A percentile compares a stretch with the other conserved stretches of the same genome.
phyloP scores from a whole-genome alignment of 2,113 vertebrate species.

The Dryoscopus gambensis region DNA sequence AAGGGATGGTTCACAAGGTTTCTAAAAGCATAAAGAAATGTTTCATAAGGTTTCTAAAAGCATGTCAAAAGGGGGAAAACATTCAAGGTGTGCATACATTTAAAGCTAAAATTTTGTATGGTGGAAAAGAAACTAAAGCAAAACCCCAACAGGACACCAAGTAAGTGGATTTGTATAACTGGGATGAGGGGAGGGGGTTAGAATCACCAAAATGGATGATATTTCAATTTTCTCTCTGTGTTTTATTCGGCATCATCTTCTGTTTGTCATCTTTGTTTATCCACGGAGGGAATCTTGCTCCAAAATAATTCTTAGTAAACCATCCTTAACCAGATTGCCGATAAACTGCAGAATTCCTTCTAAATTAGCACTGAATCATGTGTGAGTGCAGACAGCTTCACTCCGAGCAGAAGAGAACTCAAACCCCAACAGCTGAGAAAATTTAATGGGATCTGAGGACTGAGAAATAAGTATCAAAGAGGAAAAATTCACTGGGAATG shows the following conservation, averaged over 20 bases:
- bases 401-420: neutral
- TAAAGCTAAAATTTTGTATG: neutral
- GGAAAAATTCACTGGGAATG: neutral
- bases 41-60: neutral
- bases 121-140: neutral
- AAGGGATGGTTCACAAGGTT: neutral
- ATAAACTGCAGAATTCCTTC: neutral
- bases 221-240: neutral
- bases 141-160: neutral
- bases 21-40: neutral
- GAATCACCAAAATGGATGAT: neutral
- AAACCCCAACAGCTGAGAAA: neutral
- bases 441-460: neutral
- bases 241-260: neutral
- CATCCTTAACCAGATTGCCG: neutral
- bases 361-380: neutral
- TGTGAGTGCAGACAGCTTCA: neutral
- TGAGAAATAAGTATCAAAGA: neutral
- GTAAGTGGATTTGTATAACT: neutral
- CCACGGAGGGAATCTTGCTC: neutral
- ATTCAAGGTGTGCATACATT: neutral
- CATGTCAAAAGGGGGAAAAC: neutral
- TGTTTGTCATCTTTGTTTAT: neutral
- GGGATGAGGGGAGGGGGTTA: fast-evolving
- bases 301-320: neutral